Evolutionary conservation across 2,113 vertebrate species (phyloP).

Genomic region (Sylvicapra grimmia): DNA sequence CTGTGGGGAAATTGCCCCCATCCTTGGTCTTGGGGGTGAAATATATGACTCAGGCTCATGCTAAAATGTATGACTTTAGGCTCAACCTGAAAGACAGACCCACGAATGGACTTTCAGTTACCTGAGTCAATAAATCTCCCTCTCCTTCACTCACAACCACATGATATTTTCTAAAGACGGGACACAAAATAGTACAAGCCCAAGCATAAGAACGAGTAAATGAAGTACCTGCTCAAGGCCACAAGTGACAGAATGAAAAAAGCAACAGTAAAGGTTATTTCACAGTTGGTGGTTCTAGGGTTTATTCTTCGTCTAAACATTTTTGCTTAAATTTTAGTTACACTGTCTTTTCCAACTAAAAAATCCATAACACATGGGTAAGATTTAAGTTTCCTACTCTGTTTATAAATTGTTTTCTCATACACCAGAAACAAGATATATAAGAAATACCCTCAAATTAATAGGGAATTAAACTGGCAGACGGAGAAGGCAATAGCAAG

Average conservation of each 20-base stretch:
- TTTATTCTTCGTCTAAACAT: neutral
- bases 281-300: neutral
- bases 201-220: neutral
- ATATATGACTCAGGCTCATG: neutral
- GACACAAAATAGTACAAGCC: neutral
- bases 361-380: neutral
- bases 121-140: neutral
- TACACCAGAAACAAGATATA: neutral
- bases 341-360: neutral
- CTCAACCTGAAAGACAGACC: neutral
- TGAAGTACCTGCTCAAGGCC: neutral
- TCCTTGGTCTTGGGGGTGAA: neutral
- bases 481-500: no score
- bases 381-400: conserved; percentile 14
- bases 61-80: no score
- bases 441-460: conserved; percentile 1
- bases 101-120: neutral
- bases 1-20: neutral
- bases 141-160: neutral
- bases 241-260: neutral
- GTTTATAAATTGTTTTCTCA: conserved; percentile 25
- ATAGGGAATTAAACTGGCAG: conserved; percentile 33
- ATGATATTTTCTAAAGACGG: neutral
- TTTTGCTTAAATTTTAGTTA: neutral
- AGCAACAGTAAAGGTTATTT: neutral